phyloP scores from a whole-genome alignment of 2,888 invertebrate species.

The Cybosia mesomella region DNA sequence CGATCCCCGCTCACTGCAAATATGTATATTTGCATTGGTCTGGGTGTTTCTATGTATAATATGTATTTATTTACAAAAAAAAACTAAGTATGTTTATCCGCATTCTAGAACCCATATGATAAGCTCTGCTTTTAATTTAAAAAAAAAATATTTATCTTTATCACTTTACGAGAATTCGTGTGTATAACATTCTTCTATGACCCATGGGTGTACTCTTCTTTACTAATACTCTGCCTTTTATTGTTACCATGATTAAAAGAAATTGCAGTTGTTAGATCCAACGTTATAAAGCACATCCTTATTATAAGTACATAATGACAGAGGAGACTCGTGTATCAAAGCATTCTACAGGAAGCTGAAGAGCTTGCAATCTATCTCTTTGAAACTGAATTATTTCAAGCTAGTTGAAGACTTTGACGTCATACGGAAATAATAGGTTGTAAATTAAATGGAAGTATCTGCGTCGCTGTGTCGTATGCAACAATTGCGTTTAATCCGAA shows the following conservation, averaged over 20 bases:
- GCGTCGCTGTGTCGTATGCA: background rate
- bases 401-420: background rate
- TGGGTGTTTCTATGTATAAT: no score
- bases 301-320: conserved; percentile 1
- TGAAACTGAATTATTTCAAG: background rate
- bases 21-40: no score
- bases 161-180: no score
- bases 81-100: no score
- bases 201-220: no score
- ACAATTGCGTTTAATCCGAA: background rate
- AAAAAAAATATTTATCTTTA: no score
- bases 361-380: background rate
- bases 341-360: background rate
- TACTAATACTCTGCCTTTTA: background rate
- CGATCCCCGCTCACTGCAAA: no score
- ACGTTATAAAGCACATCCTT: background rate
- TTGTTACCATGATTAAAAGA: background rate
- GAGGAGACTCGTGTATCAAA: background rate
- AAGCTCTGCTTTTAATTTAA: no score
- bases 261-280: background rate
- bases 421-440: background rate
- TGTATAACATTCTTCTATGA: no score
- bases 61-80: no score
- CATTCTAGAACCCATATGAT: no score
- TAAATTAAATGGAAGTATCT: background rate